These are phyloP conservation scores for Vipera latastei DNA, from an alignment of 2,797 vertebrate genomes.

Conservation along the genomic window DNA sequence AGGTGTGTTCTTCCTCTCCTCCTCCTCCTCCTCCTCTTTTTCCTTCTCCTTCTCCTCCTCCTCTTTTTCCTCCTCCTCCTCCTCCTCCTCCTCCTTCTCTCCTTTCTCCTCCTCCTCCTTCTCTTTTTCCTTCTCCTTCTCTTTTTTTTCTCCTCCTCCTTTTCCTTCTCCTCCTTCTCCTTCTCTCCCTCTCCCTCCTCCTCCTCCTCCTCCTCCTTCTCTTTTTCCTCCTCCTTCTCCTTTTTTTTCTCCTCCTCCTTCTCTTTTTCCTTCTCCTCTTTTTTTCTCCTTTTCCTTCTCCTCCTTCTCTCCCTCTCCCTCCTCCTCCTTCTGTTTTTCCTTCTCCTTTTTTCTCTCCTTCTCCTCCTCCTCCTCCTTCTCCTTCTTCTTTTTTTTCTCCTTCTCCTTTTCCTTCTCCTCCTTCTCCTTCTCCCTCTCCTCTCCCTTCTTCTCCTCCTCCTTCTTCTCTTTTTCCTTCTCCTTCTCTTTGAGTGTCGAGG, in stretches of 20 bases:
- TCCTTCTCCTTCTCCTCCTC: no score
- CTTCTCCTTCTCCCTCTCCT: no score
- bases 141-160: no score
- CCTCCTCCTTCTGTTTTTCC: not conserved
- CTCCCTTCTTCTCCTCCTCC: no score
- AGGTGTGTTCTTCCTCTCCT: conserved; percentile 70
- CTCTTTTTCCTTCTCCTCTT: not conserved
- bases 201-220: not conserved
- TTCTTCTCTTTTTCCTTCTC: not conserved
- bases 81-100: not conserved
- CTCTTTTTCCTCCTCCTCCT: not conserved
- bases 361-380: no score
- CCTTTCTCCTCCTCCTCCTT: no score
- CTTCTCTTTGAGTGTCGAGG: not conserved
- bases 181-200: not conserved
- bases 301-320: no score
- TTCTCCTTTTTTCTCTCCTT: not conserved
- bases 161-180: not conserved
- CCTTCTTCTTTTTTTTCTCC: no score
- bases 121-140: not conserved
- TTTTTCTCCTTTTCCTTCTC: not conserved
- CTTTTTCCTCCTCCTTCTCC: not conserved
- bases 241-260: not conserved
- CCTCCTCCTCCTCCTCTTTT: no score
- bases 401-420: no score